Conservation (phyloP, 2,113 vertebrate species). For the Atherinomorus stipes region DNA sequence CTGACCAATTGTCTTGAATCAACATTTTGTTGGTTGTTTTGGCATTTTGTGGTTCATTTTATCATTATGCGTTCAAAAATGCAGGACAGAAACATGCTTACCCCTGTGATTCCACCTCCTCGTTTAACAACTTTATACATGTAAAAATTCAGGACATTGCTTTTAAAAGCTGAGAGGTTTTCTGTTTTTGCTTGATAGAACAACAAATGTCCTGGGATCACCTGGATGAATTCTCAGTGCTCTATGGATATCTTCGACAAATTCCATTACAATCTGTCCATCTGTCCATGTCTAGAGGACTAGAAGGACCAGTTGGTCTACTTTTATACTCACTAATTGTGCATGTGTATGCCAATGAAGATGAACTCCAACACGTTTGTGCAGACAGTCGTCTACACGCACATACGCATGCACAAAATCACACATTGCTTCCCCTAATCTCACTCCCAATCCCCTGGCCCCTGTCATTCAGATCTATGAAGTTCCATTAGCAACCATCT, state of each 20-base stretch:
- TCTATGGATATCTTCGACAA: not conserved
- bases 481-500: slow-evolving; percentile 87
- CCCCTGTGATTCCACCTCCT: not conserved
- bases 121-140: not conserved
- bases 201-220: not conserved
- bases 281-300: not conserved
- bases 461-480: slow-evolving; percentile 87
- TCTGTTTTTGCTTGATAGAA: not conserved
- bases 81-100: not conserved
- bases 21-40: not conserved
- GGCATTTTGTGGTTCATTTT: not conserved
- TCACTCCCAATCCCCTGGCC: slow-evolving; percentile 72
- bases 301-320: slow-evolving; percentile 24
- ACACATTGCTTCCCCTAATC: slow-evolving; percentile 55
- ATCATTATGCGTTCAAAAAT: not conserved
- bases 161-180: not conserved
- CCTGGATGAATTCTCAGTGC: not conserved
- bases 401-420: slow-evolving; percentile 21
- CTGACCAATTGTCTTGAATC: not conserved
- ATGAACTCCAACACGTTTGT: slow-evolving; percentile 8
- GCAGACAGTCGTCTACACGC: slow-evolving; percentile 22
- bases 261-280: not conserved
- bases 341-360: slow-evolving; percentile 31
- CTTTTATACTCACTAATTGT: slow-evolving; percentile 39
- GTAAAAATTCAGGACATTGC: not conserved